Base-by-base conservation (phyloP, 1,140 invertebrate genomes). In the Branchinecta lynchi region DNA sequence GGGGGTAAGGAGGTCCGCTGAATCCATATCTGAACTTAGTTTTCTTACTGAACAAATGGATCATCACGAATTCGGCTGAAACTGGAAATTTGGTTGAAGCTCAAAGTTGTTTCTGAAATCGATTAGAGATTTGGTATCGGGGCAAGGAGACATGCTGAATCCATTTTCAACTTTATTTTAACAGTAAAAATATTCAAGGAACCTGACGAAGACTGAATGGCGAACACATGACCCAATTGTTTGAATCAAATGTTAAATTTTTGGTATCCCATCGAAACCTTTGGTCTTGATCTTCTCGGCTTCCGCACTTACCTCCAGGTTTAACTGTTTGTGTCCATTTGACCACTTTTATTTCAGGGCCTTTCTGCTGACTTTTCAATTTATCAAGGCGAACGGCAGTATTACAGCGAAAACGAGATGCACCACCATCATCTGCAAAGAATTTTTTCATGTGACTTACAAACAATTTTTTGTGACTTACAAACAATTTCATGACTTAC, bases 391-490 rank as follows among this genome's bases (percentile, higher is more conserved):
- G 51, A 15, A 60, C 51, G 3, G 51, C 17, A 15, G 51, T 60
- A 20, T 60, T 60, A 60, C 51, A 60, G 12, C 51, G 51, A 60
- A 60, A 60, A 15, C 51, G 51, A 60, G 51, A 60, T 12, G 51
- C 51, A 60, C 51, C 51, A 15, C 51, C 6, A 60, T 60, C 51
- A 6, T 60, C 51, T 60, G 17, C 12, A 60, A 60, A 15, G 12
- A 6, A 60, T 1, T 12, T 20, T 20, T 3, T 15, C n/a, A n/a
- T n/a, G n/a, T n/a, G n/a, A n/a, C n/a, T n/a, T n/a, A n/a, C n/a
- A n/a, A n/a, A n/a, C n/a, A n/a, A n/a, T n/a, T n/a, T n/a, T n/a
- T n/a, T n/a, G n/a, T n/a, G n/a, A n/a, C n/a, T n/a, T n/a, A n/a
- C n/a, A n/a, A n/a, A n/a, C n/a, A n/a, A n/a, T n/a, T n/a, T n/a